Evolutionary conservation across 1,140 invertebrate species (phyloP).

Genomic region (Drosophila auraria): DNA sequence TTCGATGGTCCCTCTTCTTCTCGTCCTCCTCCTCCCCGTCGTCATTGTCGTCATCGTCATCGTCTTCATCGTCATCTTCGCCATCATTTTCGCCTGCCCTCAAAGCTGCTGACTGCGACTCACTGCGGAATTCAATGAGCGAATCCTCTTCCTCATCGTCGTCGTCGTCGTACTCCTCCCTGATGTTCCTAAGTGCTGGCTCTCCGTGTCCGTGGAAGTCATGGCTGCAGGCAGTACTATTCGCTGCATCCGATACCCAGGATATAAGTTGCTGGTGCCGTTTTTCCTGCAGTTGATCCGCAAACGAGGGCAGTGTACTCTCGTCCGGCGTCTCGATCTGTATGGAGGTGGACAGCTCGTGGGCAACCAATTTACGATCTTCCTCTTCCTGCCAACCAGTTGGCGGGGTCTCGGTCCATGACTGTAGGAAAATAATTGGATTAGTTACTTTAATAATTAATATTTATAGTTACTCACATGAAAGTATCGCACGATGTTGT

Average conservation of each 20-base stretch:
- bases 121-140: constrained; percentile 76
- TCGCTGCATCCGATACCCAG: constrained; percentile 76
- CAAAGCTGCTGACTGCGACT: constrained; percentile 75
- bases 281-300: constrained; percentile 56
- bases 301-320: constrained; percentile 66
- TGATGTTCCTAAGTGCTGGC: constrained; percentile 27
- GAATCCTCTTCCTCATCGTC: constrained; percentile 79
- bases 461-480: constrained; percentile 58
- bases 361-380: constrained; percentile 89
- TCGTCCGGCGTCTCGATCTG: constrained; percentile 82
- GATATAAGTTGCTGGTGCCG: constrained; percentile 68
- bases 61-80: constrained; percentile 10
- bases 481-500: constrained; percentile 97
- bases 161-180: constrained; percentile 46
- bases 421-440: constrained; percentile 95
- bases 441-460: neutral
- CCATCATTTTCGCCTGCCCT: constrained; percentile 17
- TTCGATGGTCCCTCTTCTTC: constrained; percentile 24
- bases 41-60: constrained; percentile 38
- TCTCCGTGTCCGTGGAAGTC: constrained; percentile 48
- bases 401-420: constrained; percentile 97
- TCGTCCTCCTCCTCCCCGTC: constrained; percentile 4
- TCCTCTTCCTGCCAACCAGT: constrained; percentile 93
- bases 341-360: constrained; percentile 83
- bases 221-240: constrained; percentile 63